A percentile compares a stretch with the other conserved stretches of the same genome.
Conservation (phyloP, 2,888 invertebrate genomes). For the Liposcelis brunnea region DNA sequence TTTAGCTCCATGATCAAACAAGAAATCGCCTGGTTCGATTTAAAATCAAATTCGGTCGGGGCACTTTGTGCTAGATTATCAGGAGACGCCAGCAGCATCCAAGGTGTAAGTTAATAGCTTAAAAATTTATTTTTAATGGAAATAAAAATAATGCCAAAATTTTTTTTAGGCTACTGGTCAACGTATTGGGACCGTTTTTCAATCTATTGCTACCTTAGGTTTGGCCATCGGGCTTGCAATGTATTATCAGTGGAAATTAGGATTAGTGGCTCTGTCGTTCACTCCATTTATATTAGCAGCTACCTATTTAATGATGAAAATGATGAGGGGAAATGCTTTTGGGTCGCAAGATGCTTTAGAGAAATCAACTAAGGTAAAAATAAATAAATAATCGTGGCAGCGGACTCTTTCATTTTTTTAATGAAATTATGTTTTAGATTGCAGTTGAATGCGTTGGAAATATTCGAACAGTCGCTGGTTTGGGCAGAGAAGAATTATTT, state of each 20-base stretch:
- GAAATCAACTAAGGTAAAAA: constrained; percentile 47
- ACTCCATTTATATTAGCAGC: constrained; percentile 51
- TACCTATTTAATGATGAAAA: constrained; percentile 46
- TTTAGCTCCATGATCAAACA: constrained; percentile 51
- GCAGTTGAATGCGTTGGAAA: constrained; percentile 65
- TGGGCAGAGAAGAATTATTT: constrained; percentile 53
- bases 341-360: constrained; percentile 52
- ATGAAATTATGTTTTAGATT: constrained; percentile 33
- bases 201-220: constrained; percentile 49
- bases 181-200: constrained; percentile 57
- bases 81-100: constrained; percentile 58
- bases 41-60: constrained; percentile 53
- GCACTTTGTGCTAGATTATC: constrained; percentile 56
- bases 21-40: constrained; percentile 59
- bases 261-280: constrained; percentile 51
- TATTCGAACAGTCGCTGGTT: constrained; percentile 56
- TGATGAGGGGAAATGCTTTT: constrained; percentile 46
- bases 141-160: too few relatives aligned
- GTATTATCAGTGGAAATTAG: constrained; percentile 57
- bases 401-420: too few relatives aligned
- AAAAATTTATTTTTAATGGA: too few relatives aligned
- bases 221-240: constrained; percentile 47
- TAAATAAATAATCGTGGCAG: too few relatives aligned
- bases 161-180: constrained; percentile 54
- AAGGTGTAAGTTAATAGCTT: constrained; percentile 40